Evolutionary conservation across 1,140 invertebrate genomes (phyloP).

Genomic region (Sweltsa coloradensis): DNA sequence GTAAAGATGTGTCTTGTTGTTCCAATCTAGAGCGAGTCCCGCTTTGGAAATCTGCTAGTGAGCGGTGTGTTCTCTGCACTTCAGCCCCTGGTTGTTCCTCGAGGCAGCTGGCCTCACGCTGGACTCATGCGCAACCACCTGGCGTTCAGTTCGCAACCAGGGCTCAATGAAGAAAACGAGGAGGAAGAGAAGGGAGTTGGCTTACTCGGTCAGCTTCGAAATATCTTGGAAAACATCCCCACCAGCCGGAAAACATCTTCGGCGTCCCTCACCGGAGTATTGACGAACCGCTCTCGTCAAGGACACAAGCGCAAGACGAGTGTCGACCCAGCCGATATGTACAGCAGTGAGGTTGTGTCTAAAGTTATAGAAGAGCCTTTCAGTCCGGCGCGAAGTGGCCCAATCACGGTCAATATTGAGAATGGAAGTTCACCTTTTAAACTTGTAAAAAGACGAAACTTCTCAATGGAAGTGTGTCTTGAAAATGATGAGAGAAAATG

Average conservation of each 20-base stretch:
- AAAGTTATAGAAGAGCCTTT: too few relatives aligned
- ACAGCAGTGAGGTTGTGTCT: too few relatives aligned
- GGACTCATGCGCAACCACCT: constrained; percentile 29
- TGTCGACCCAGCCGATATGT: too few relatives aligned
- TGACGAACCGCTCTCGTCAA: too few relatives aligned
- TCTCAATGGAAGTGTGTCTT: too few relatives aligned
- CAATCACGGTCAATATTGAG: too few relatives aligned
- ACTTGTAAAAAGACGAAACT: too few relatives aligned
- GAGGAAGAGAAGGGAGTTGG: constrained; percentile 30
- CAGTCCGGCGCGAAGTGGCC: too few relatives aligned
- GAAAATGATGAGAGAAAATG: too few relatives aligned
- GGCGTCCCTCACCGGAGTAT: constrained; percentile 46
- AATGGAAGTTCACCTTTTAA: too few relatives aligned
- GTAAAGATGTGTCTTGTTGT: background rate
- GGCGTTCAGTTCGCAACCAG: constrained; percentile 52
- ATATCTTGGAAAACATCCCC: constrained; percentile 43
- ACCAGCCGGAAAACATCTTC: constrained; percentile 47
- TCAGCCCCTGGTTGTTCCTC: constrained; percentile 55
- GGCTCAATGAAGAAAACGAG: constrained; percentile 33
- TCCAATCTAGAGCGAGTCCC: background rate
- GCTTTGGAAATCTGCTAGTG: constrained; percentile 36
- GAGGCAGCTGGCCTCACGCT: constrained; percentile 61
- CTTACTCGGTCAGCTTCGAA: constrained; percentile 31
- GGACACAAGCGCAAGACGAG: constrained; percentile 20
- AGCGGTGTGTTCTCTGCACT: constrained; percentile 53